A percentile compares a stretch with the other conserved stretches of the same genome.
Conservation (phyloP, 2,888 invertebrate genomes). For the Dyspetes luteomarginatus region DNA sequence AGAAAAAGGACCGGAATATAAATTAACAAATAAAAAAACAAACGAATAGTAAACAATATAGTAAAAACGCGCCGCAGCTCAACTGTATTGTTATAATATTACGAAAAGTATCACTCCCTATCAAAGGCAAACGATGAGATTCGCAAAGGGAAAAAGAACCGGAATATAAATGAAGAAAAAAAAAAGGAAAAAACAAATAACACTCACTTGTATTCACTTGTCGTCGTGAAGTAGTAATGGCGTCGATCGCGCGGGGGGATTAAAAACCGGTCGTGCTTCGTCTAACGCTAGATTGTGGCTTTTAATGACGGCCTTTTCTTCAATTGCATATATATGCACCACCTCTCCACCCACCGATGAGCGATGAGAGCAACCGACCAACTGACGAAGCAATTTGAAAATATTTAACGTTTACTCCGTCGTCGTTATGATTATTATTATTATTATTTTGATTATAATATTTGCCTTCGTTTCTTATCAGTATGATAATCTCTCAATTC, state of each 20-base stretch:
- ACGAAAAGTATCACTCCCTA: not conserved
- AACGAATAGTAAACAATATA: no score
- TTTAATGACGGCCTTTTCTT: not conserved
- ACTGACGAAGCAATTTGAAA: no score
- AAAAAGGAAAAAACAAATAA: not conserved
- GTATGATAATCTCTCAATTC: not conserved
- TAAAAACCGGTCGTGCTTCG: constrained; percentile 21
- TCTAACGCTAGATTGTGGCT: not conserved
- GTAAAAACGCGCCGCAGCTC: no score
- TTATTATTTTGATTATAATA: not conserved
- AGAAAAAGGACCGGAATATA: no score
- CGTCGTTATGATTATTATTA: not conserved
- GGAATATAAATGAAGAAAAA: no score
- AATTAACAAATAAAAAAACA: no score
- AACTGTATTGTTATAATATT: no score
- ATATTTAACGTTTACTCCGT: no score
- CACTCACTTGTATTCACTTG: constrained; percentile 30
- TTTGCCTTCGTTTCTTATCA: not conserved
- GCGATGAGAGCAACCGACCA: no score
- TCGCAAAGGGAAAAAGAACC: not conserved
- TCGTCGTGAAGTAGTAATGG: not conserved
- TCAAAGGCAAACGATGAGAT: not conserved
- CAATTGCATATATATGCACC: not conserved
- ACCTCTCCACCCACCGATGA: not conserved
- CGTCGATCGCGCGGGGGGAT: not conserved